phyloP scores from a whole-genome alignment of 1,140 invertebrate species.

The Lerema accius region DNA sequence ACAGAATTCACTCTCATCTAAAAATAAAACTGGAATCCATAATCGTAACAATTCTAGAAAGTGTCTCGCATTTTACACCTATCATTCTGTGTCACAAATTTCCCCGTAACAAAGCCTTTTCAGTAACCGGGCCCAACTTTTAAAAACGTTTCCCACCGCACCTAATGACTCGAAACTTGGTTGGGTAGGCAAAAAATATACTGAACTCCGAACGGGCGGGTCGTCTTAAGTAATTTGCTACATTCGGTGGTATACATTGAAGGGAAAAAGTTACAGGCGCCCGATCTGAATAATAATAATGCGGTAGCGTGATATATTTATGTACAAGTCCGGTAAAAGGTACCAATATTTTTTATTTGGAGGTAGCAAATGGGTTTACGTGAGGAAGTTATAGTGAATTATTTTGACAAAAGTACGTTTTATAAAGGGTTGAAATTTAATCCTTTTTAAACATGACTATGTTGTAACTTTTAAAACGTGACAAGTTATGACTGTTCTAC shows the following conservation, averaged over 20 bases:
- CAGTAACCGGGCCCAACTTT: slow-evolving; percentile 18
- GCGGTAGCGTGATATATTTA: slow-evolving; percentile 13
- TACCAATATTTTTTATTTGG: too few species aligned
- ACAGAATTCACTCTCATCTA: too few species aligned
- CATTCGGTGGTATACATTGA: slow-evolving; percentile 30
- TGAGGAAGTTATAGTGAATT: too few species aligned
- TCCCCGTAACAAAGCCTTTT: slow-evolving; percentile 19
- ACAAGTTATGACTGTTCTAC: too few species aligned
- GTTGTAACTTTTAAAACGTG: too few species aligned
- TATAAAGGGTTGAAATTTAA: too few species aligned
- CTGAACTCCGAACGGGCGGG: slow-evolving; percentile 38
- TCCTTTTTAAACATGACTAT: too few species aligned
- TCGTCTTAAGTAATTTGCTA: slow-evolving; percentile 35
- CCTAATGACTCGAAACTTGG: slow-evolving; percentile 39
- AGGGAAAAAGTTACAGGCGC: slow-evolving; percentile 22
- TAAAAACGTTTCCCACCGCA: slow-evolving; percentile 18
- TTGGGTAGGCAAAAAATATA: slow-evolving; percentile 34
- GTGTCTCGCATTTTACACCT: not conserved
- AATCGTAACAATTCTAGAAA: not conserved
- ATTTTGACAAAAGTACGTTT: too few species aligned
- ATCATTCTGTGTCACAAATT: slow-evolving; percentile 7
- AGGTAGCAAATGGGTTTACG: not conserved
- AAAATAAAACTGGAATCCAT: too few species aligned
- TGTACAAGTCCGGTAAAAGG: not conserved
- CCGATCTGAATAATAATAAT: slow-evolving; percentile 32